Conservation (phyloP, 2,888 invertebrate species). For the Apodemia mormo region DNA sequence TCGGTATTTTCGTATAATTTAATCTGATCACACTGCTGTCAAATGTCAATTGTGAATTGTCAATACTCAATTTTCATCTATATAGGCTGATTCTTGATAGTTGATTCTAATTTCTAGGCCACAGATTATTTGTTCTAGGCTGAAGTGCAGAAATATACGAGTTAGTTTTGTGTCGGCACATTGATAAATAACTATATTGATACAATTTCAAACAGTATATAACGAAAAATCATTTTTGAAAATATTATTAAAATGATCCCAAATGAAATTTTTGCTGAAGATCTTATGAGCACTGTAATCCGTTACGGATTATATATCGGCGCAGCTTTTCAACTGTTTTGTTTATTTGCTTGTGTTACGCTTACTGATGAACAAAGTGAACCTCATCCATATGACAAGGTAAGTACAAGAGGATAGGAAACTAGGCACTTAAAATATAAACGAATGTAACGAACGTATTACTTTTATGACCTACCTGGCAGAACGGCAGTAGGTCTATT, state of each 20-base stretch:
- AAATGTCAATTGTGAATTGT: no score
- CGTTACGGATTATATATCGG: constrained; percentile 92
- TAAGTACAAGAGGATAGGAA: constrained; percentile 37
- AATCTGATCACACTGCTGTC: no score
- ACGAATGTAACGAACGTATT: not conserved
- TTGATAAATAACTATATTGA: no score
- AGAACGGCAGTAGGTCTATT: no score
- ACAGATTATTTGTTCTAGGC: no score
- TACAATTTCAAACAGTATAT: not conserved
- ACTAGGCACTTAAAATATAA: not conserved
- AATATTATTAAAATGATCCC: constrained; percentile 65
- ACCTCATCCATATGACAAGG: constrained; percentile 74
- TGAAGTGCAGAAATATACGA: no score
- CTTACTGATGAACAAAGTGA: constrained; percentile 85
- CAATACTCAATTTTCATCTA: no score
- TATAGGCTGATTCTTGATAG: no score
- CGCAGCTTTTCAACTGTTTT: constrained; percentile 93
- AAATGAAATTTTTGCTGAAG: constrained; percentile 81
- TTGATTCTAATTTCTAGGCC: no score
- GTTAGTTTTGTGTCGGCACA: no score
- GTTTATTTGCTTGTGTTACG: constrained; percentile 90
- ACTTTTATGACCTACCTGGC: no score
- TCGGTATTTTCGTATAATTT: no score
- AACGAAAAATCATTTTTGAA: not conserved
- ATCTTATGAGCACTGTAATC: constrained; percentile 87